phyloP scores from a whole-genome alignment of 1,140 invertebrate genomes.

The Drosophila saltans region DNA sequence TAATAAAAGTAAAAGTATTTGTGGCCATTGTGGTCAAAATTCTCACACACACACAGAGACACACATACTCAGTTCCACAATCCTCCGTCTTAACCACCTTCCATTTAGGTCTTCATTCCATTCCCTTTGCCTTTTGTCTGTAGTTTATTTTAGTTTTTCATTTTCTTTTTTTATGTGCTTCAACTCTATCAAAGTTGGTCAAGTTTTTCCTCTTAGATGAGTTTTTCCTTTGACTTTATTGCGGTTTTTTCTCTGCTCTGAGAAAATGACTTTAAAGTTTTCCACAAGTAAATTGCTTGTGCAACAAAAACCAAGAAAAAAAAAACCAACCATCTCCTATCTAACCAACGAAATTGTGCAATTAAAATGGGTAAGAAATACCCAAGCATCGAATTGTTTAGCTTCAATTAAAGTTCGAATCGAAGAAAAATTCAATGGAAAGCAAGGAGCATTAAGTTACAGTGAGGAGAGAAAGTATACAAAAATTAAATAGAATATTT shows the following conservation, averaged over 20 bases:
- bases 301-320: background rate
- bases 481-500: conserved; percentile 17
- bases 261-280: conserved; percentile 72
- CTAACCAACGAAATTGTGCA: conserved; percentile 45
- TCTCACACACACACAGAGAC: too few species aligned
- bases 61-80: too few species aligned
- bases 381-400: conserved; percentile 69
- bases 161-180: background rate
- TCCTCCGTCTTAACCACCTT: background rate
- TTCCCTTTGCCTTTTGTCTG: background rate
- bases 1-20: conserved; percentile 68
- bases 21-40: conserved; percentile 1
- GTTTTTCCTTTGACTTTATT: conserved; percentile 49
- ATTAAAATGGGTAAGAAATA: conserved; percentile 58
- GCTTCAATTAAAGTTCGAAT: conserved; percentile 64
- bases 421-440: background rate
- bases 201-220: conserved; percentile 46
- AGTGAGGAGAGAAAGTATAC: too few species aligned
- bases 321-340: background rate
- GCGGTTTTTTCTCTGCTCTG: conserved; percentile 38
- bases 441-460: conserved; percentile 8
- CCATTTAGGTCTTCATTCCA: background rate
- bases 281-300: conserved; percentile 43
- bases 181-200: conserved; percentile 46
- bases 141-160: background rate